These are phyloP conservation scores for Apolygus lucorum DNA, from an alignment of 1,140 invertebrate genomes.

Conservation along the genomic window DNA sequence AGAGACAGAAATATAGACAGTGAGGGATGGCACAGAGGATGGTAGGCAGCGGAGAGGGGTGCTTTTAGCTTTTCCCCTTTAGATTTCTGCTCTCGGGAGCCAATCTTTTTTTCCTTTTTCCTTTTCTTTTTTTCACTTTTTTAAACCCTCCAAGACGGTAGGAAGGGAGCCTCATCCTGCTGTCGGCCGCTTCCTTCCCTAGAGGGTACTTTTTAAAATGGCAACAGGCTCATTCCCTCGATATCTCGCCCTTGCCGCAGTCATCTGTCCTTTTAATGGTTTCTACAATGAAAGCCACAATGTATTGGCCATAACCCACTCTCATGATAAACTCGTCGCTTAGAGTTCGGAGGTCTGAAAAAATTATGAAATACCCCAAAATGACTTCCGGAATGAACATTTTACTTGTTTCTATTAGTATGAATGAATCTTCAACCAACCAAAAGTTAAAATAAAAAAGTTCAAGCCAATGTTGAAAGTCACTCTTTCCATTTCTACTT, in stretches of 20 bases:
- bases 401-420: too few relatives aligned
- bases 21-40: not conserved
- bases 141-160: not conserved
- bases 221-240: slow-evolving; percentile 11
- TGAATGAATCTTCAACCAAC: too few relatives aligned
- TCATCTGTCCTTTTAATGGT: not conserved
- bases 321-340: too few relatives aligned
- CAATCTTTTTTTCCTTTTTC: not conserved
- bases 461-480: too few relatives aligned
- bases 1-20: not conserved
- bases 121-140: slow-evolving; percentile 6
- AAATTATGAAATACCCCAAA: too few relatives aligned
- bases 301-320: too few relatives aligned
- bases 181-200: not conserved
- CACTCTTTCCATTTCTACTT: too few relatives aligned
- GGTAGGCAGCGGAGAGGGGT: not conserved
- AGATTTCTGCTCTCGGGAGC: not conserved
- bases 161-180: not conserved
- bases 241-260: not conserved
- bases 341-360: too few relatives aligned
- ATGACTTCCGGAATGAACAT: too few relatives aligned
- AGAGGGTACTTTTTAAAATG: not conserved
- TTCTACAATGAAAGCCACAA: not conserved
- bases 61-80: slow-evolving; percentile 3
- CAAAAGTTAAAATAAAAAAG: too few relatives aligned